Evolutionary conservation across 2,888 invertebrate species (phyloP).

Genomic region (Eulithis prunata): DNA sequence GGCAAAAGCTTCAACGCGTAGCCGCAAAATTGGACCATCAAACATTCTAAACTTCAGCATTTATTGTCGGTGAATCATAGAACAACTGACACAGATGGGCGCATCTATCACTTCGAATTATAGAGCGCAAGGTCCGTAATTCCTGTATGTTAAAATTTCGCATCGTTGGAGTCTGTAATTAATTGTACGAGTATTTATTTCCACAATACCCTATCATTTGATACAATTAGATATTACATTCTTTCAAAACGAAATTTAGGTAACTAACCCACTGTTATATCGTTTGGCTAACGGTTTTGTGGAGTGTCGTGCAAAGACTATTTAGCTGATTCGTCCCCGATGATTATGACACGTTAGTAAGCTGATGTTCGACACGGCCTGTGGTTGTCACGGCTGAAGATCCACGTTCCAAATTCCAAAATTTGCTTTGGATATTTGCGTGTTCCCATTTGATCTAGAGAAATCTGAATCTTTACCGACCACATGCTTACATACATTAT

Average conservation of each 20-base stretch:
- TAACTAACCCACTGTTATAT: conserved; percentile 34
- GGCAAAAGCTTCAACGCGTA: conserved; percentile 8
- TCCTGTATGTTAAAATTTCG: conserved; percentile 55
- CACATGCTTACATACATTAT: no score
- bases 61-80: conserved; percentile 55
- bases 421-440: conserved; percentile 53
- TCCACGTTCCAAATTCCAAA: conserved; percentile 49
- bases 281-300: conserved; percentile 64
- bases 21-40: conserved; percentile 15
- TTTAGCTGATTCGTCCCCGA: conserved; percentile 67
- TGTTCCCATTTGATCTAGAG: conserved; percentile 25
- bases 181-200: conserved; percentile 49
- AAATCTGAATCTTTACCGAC: no score
- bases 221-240: background rate
- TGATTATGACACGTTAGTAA: conserved; percentile 69
- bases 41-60: conserved; percentile 37
- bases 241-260: no score
- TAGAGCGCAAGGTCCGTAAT: conserved; percentile 54
- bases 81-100: conserved; percentile 54
- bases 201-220: conserved; percentile 47
- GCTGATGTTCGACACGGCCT: conserved; percentile 66
- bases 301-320: conserved; percentile 71
- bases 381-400: conserved; percentile 65
- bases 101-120: conserved; percentile 61
- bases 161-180: conserved; percentile 56